Base-by-base conservation (phyloP, 1,140 invertebrate genomes). In the Araneus ventricosus region DNA sequence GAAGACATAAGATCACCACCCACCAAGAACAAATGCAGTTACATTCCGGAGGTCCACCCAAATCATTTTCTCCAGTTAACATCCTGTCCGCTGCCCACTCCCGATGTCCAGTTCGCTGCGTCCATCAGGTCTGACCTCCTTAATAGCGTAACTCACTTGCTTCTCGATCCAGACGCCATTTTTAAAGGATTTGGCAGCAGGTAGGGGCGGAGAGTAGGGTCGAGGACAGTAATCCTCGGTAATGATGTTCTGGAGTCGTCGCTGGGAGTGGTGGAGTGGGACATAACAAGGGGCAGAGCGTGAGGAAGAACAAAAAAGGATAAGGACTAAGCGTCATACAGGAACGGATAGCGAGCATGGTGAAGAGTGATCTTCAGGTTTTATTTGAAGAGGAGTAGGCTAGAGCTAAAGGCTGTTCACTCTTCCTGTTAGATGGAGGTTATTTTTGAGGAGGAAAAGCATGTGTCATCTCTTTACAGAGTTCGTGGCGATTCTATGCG, bases 161-260 rank as follows among this genome's bases (percentile, higher is more conserved):
- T 30, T 30, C 30, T 75, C 70, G 4, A 75, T 75, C 70, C 70
- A 17, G 70, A 27, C 17, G 67, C 70, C 70, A 75, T 75, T 75
- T 75, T 75, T 75, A 30, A 75, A 75, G 70, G 70, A 75, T 75
- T 75, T 75, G 27, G 30, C 30, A 20, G 70, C 45, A 22, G 70
- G 70, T 14, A 30, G 27, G n/a, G 7, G 63, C 4, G 70, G 34
- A 34, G 27, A 75, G 70, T 34, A 17, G 30, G 70, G 70, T 22
- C 20, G 70, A 75, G 70, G 70, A 75, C 70, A 75, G 70, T 75
- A 75, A 75, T 75, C 70, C 70, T 5, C 30, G 34, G 70, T 75
- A 75, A 75, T 75, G 70, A 75, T 75, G 70, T 75, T 34, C 70
- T 75, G 70, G 70, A 75, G 70, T 75, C 70, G 70, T 37, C 30